A percentile compares a stretch with the other conserved stretches of the same genome.
These are phyloP conservation scores for Myzus persicae DNA, from an alignment of 1,140 invertebrate genomes.

Conservation along the genomic window DNA sequence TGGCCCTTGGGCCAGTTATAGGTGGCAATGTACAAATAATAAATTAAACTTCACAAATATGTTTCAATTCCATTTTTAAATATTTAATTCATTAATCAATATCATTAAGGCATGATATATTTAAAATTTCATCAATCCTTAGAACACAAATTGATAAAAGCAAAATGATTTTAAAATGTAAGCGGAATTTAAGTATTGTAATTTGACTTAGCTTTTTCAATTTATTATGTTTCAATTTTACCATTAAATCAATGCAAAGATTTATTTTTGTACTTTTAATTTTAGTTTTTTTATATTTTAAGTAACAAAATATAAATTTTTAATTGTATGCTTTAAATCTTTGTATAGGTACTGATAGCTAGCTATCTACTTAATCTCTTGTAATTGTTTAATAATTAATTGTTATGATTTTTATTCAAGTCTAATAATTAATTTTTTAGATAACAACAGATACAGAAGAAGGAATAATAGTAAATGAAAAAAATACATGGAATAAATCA, in stretches of 20 bases:
- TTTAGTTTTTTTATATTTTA: background rate
- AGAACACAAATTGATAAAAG: too few species aligned
- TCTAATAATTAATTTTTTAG: background rate
- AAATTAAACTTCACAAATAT: too few species aligned
- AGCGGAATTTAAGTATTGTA: too few species aligned
- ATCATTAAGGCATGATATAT: too few species aligned
- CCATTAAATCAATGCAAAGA: background rate
- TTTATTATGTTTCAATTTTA: too few species aligned
- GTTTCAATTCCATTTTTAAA: too few species aligned
- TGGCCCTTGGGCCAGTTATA: too few species aligned
- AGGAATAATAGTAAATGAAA: background rate
- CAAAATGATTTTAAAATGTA: too few species aligned
- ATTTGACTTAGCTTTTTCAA: too few species aligned
- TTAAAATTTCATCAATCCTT: too few species aligned
- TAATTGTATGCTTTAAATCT: background rate
- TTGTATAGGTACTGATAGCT: background rate
- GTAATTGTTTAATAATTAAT: background rate
- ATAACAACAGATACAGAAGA: background rate
- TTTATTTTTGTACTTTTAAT: background rate
- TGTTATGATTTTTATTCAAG: background rate
- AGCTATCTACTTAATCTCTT: background rate
- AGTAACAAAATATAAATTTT: background rate
- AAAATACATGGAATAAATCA: slow-evolving; percentile 26
- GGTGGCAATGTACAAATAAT: too few species aligned
- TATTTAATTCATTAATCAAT: too few species aligned